These are phyloP conservation scores for Beris chalybata DNA, from an alignment of 2,888 invertebrate genomes.

Conservation along the genomic window DNA sequence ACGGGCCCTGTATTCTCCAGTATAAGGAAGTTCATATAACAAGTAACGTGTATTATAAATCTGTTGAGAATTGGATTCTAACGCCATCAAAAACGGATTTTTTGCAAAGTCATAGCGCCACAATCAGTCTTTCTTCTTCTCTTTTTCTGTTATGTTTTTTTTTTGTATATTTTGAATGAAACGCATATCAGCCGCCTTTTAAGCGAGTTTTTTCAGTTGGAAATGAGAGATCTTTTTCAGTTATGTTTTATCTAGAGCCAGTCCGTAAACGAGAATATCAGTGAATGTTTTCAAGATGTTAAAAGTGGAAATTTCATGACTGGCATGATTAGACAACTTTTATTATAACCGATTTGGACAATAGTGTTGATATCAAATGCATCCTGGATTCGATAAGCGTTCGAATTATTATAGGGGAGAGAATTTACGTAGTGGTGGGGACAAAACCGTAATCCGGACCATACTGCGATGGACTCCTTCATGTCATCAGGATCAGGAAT, in stretches of 20 bases:
- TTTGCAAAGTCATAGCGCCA: slow-evolving; percentile 39
- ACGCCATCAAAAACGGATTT: slow-evolving; percentile 32
- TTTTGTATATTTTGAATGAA: slow-evolving; percentile 29
- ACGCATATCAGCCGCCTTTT: slow-evolving; percentile 38
- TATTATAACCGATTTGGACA: not conserved
- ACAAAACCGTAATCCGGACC: no score
- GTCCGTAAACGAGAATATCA: not conserved
- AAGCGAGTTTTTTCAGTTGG: slow-evolving; percentile 22
- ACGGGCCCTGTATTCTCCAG: slow-evolving; percentile 16
- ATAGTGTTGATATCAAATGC: no score
- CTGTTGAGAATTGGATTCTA: slow-evolving; percentile 36
- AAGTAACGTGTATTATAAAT: slow-evolving; percentile 27
- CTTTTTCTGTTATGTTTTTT: slow-evolving; percentile 8
- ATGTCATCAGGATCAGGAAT: no score
- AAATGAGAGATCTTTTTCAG: slow-evolving; percentile 15
- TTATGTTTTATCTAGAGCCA: slow-evolving; percentile 13
- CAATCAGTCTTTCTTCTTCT: slow-evolving; percentile 37
- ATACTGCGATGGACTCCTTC: no score
- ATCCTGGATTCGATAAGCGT: no score
- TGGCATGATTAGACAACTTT: slow-evolving; percentile 15
- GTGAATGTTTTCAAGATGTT: slow-evolving; percentile 26
- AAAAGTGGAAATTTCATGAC: slow-evolving; percentile 27
- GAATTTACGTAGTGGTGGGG: no score
- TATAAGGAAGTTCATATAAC: slow-evolving; percentile 11
- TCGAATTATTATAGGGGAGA: no score